Percentiles rank a stretch among this genome's conserved stretches.
Conservation (phyloP, 2,888 invertebrate species). For the Dicyrtoma fusca region DNA sequence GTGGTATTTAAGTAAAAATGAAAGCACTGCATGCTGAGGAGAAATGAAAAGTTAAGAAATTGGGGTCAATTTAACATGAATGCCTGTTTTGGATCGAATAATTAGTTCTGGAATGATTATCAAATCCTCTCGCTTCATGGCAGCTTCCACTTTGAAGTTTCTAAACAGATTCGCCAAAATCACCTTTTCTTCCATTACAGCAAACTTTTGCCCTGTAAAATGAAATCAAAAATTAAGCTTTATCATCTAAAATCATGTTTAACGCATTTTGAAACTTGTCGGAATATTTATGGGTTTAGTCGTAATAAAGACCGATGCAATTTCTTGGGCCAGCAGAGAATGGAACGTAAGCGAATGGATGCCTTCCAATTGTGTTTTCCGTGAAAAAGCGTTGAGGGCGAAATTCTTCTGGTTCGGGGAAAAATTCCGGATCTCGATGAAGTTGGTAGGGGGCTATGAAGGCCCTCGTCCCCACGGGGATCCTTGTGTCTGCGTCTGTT, state of each 20-base stretch:
- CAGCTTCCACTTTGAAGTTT: slow-evolving; percentile 64
- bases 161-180: slow-evolving; percentile 66
- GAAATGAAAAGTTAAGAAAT: too few relatives aligned
- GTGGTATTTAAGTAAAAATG: too few relatives aligned
- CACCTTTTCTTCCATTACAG: slow-evolving; percentile 65
- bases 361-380: slow-evolving; percentile 22
- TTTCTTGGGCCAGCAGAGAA: slow-evolving; percentile 42
- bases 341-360: too few relatives aligned
- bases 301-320: slow-evolving; percentile 40
- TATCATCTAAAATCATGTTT: too few relatives aligned
- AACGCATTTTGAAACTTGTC: too few relatives aligned
- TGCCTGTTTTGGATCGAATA: slow-evolving; percentile 61
- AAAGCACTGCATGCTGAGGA: too few relatives aligned
- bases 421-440: slow-evolving; percentile 36
- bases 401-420: slow-evolving; percentile 38
- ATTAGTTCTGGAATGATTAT: slow-evolving; percentile 66
- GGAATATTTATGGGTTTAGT: too few relatives aligned
- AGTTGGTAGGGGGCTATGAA: slow-evolving; percentile 34
- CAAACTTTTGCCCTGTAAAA: slow-evolving; percentile 64
- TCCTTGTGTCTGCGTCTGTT: too few relatives aligned
- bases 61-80: slow-evolving; percentile 12
- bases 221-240: neutral
- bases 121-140: too few relatives aligned
- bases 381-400: slow-evolving; percentile 35
- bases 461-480: slow-evolving; percentile 24